Evolutionary conservation across 2,113 vertebrate genomes (phyloP).

Genomic region (Murina feae): DNA sequence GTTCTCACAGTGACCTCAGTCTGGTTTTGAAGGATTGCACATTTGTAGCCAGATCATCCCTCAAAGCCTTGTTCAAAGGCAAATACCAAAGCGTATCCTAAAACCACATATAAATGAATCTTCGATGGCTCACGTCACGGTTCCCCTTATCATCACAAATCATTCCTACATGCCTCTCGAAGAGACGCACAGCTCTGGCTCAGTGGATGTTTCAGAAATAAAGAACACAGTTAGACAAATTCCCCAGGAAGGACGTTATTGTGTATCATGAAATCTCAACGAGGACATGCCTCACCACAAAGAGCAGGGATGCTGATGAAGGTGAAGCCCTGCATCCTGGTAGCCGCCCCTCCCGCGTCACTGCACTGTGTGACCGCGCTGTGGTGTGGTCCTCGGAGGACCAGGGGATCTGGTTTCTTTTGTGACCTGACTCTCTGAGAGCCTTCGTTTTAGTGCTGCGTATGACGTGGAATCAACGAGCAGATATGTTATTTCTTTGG

Average conservation of each 20-base stretch:
- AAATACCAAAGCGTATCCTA: conserved; percentile 34
- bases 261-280: not conserved
- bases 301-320: not conserved
- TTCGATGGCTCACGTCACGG: not conserved
- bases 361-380: not conserved
- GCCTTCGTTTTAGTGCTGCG: not conserved
- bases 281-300: not conserved
- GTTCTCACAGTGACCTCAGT: not conserved
- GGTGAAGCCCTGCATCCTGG: not conserved
- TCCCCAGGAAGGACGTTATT: not conserved
- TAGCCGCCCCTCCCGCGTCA: too few species aligned
- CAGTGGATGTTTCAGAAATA: conserved; percentile 9
- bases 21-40: conserved; percentile 2
- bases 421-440: not conserved
- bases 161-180: not conserved
- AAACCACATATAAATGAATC: not conserved
- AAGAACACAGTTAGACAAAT: conserved; percentile 11
- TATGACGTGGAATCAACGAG: not conserved
- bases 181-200: not conserved
- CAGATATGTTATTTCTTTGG: not conserved
- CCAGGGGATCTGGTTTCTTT: not conserved
- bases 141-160: not conserved
- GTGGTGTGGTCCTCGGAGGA: not conserved
- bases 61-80: not conserved
- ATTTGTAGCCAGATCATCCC: conserved; percentile 17